Base-by-base conservation (phyloP, 1,140 invertebrate species). In the Anadara kagoshimensis region DNA sequence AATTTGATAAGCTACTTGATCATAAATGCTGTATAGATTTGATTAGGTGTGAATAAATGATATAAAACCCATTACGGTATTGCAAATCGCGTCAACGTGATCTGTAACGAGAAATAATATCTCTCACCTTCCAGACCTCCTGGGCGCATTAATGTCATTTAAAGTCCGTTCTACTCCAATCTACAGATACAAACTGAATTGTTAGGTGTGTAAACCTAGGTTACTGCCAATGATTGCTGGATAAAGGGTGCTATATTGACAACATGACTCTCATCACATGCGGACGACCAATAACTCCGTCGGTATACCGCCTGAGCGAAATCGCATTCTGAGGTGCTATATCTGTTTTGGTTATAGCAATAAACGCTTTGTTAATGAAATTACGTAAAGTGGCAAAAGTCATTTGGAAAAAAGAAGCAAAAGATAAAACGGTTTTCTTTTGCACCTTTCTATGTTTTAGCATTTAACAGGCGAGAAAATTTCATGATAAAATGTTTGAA, bases 21-120 rank as follows among this genome's bases (percentile, higher is more conserved):
- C 56, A 64, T 67, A 51, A 41, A 59, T 67, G 59, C 62, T 57
- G 64, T 61, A 67, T 73, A 54, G 57, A 73, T 73, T 73, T 73
- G 70, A 73, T 73, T 73, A 73, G 51, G 24, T 24, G 16, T 49
- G 56, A 66, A 67, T 73, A 67, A 73, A 73, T 67, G 70, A 73
- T 73, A 66, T 73, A 73, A 67, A 73, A 73, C 41, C 70, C 70
- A 73, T 73, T 73, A 73, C 45, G 47, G 70, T 49, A 66, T 67
- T 73, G 63, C 51, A 59, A 43, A 57, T 62, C 22, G 63, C 58
- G 70, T 73, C 63, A 73, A 66, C 56, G 47, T 47, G 56, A 73
- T 57, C 45, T 73, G 70, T 58, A 73, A 73, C 61, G 62, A 73
- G 63, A 73, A 73, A 73, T 64, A 66, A 73, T 73, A 67, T 45